phyloP scores from a whole-genome alignment of 1,140 invertebrate species.

The Calephelis virginiensis region DNA sequence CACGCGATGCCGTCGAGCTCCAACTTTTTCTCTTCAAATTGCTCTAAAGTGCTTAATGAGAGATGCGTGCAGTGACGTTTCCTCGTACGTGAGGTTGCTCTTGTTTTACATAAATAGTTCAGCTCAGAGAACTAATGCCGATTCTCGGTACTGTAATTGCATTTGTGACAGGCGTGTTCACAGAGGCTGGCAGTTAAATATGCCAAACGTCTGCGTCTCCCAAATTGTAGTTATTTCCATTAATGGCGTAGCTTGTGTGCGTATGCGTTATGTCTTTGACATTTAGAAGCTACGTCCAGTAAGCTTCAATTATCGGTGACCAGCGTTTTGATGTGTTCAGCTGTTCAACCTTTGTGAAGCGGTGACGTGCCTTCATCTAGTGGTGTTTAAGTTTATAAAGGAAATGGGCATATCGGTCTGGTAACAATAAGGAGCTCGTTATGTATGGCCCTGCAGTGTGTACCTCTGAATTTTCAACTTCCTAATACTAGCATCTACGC shows the following conservation, averaged over 20 bases:
- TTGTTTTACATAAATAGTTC: slow-evolving; percentile 78
- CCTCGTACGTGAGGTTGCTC: slow-evolving; percentile 69
- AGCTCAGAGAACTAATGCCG: slow-evolving; percentile 69
- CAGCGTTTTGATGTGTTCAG: slow-evolving; percentile 18
- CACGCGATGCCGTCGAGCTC: slow-evolving; percentile 70
- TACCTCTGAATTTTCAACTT: too few species aligned
- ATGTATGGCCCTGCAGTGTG: too few species aligned
- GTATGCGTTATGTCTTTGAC: slow-evolving; percentile 55
- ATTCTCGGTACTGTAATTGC: slow-evolving; percentile 77
- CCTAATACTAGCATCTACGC: too few species aligned
- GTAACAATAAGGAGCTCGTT: too few species aligned
- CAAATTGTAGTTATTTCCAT: slow-evolving; percentile 73
- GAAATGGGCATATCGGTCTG: too few species aligned
- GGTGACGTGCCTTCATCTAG: too few species aligned
- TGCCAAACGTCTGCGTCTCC: slow-evolving; percentile 55
- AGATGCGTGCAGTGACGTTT: slow-evolving; percentile 76
- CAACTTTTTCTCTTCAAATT: slow-evolving; percentile 76
- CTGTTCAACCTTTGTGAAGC: not conserved
- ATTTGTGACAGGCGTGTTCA: slow-evolving; percentile 69
- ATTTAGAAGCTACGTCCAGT: slow-evolving; percentile 46
- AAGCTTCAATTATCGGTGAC: slow-evolving; percentile 39
- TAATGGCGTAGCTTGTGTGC: slow-evolving; percentile 63
- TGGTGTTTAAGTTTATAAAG: too few species aligned
- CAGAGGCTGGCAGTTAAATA: slow-evolving; percentile 53
- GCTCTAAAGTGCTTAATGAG: slow-evolving; percentile 78